Percentiles rank a stretch among this genome's conserved stretches.
These are phyloP conservation scores for Neomonachus schauinslandi DNA, from an alignment of 2,113 vertebrate species.

Conservation along the genomic window DNA sequence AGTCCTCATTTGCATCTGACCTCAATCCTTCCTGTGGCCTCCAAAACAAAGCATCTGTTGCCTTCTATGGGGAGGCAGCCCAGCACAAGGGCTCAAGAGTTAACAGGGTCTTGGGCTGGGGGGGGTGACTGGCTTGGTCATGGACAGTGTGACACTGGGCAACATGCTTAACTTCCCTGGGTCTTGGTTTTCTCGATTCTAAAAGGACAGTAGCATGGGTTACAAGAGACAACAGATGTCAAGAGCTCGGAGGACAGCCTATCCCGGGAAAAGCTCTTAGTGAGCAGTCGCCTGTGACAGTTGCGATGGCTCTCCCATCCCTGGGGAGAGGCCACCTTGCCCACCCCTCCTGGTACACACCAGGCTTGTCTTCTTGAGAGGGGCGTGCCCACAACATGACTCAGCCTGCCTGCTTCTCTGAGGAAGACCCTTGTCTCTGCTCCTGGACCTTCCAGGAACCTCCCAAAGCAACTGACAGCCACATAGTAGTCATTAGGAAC, in stretches of 20 bases:
- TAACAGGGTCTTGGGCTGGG: fast-evolving
- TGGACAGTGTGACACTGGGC: fast-evolving
- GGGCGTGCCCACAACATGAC: not conserved
- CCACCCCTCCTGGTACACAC: not conserved
- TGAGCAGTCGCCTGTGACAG: fast-evolving
- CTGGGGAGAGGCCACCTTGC: not conserved
- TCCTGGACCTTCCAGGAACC: not conserved
- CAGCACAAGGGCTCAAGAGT: too few relatives aligned
- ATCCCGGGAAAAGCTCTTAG: not conserved
- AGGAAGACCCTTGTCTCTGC: not conserved
- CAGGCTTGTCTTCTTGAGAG: not conserved
- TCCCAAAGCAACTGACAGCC: not conserved
- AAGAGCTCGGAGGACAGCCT: not conserved
- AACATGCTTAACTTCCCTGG: not conserved
- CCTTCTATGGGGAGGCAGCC: not conserved
- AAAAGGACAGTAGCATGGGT: fast-evolving
- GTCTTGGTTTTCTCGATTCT: not conserved
- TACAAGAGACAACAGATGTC: fast-evolving
- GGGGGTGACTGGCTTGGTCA: not conserved
- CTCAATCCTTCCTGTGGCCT: not conserved
- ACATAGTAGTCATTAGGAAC: not conserved
- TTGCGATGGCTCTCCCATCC: not conserved
- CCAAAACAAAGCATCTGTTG: not conserved
- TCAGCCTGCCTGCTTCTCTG: not conserved
- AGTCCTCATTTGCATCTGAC: not conserved